These are phyloP conservation scores for Neuroscelio doddi DNA, from an alignment of 2,888 invertebrate species.

Conservation along the genomic window DNA sequence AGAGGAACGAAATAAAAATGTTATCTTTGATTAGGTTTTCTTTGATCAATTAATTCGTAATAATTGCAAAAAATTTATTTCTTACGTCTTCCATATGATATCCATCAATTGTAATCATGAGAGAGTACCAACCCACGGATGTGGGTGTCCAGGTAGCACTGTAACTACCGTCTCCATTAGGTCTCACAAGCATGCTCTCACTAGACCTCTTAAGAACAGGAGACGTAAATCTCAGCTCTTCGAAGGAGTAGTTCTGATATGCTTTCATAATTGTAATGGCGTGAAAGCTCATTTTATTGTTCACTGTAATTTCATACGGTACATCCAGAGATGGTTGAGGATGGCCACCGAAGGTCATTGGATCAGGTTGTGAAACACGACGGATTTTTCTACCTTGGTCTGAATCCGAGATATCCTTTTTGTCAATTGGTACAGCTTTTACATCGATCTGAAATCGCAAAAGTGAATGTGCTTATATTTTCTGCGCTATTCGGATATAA, in stretches of 20 bases:
- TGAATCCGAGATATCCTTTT: slow-evolving; percentile 77
- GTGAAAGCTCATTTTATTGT: slow-evolving; percentile 94
- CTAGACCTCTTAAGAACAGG: slow-evolving; percentile 81
- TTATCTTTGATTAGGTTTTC: no score
- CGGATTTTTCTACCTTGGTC: slow-evolving; percentile 77
- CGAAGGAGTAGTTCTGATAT: slow-evolving; percentile 94
- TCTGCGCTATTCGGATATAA: no score
- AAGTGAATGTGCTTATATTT: no score
- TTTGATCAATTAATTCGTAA: no score
- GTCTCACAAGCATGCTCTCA: slow-evolving; percentile 85
- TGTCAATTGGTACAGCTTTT: slow-evolving; percentile 82
- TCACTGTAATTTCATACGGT: slow-evolving; percentile 88
- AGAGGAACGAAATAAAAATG: neutral
- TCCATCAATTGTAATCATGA: slow-evolving; percentile 91
- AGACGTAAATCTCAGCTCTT: slow-evolving; percentile 87
- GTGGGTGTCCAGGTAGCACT: slow-evolving; percentile 94
- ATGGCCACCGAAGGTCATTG: slow-evolving; percentile 77
- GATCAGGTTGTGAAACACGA: slow-evolving; percentile 74
- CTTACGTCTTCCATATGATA: slow-evolving; percentile 81
- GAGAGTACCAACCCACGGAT: slow-evolving; percentile 89
- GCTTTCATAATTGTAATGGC: slow-evolving; percentile 96
- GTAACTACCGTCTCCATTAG: slow-evolving; percentile 86
- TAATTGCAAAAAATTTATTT: no score
- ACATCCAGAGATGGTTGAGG: slow-evolving; percentile 79
- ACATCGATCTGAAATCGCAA: slow-evolving; percentile 79